Conservation (phyloP, 2,888 invertebrate species). For the Eristalis intricaria region DNA sequence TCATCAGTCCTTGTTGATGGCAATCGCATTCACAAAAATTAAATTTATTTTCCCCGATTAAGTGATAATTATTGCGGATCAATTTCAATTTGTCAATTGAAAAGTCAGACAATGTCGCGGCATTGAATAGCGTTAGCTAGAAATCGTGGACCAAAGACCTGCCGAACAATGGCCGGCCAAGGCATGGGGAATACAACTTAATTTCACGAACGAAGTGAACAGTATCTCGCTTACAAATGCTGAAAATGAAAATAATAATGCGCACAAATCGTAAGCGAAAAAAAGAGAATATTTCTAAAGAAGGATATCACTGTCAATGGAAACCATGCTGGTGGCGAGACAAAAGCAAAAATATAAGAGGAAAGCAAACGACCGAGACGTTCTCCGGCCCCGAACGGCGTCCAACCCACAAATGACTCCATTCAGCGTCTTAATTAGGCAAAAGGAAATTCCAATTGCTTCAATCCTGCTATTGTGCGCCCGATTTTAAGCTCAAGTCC, state of each 20-base stretch:
- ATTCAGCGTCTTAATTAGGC: constrained; percentile 64
- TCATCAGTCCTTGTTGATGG: constrained; percentile 8
- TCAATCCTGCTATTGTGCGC: constrained; percentile 14
- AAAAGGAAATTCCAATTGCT: constrained; percentile 52
- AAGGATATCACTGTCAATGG: constrained; percentile 4
- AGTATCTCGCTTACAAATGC: background rate
- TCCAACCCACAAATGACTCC: constrained; percentile 26
- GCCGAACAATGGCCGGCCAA: background rate
- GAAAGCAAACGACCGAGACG: constrained; percentile 10
- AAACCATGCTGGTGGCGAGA: background rate
- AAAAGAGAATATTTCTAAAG: constrained; percentile 20
- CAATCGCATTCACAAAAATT: constrained; percentile 39
- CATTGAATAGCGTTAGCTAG: constrained; percentile 8
- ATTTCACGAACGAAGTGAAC: background rate
- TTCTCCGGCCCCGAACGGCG: background rate
- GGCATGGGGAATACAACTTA: background rate
- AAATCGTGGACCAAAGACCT: constrained; percentile 12
- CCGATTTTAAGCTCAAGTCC: constrained; percentile 43
- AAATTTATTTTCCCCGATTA: constrained; percentile 55
- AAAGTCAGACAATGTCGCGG: constrained; percentile 24
- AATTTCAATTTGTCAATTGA: constrained; percentile 62
- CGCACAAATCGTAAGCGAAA: background rate
- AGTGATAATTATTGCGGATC: constrained; percentile 64
- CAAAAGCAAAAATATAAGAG: constrained; percentile 6
- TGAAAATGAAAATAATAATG: constrained; percentile 15